Conservation (phyloP, 2,888 invertebrate genomes). For the Heliconius charithonia region DNA sequence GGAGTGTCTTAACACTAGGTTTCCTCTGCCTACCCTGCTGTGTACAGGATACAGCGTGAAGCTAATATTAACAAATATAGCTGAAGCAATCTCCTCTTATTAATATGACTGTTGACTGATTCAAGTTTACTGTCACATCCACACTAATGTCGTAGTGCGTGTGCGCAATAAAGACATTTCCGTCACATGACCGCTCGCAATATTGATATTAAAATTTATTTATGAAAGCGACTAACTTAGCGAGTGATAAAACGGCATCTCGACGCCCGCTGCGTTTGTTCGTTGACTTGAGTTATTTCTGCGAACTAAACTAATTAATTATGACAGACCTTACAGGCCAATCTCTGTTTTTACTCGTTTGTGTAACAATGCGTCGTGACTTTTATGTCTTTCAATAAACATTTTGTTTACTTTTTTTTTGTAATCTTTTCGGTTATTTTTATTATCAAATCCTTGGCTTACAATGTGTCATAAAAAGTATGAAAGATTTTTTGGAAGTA, state of each 20-base stretch:
- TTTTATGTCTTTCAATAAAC: constrained; percentile 74
- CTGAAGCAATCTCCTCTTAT: constrained; percentile 9
- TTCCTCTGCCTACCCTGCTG: too few relatives aligned
- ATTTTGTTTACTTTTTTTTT: constrained; percentile 70
- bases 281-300: constrained; percentile 71
- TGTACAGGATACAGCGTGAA: too few relatives aligned
- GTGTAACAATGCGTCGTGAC: constrained; percentile 75
- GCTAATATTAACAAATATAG: background rate
- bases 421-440: constrained; percentile 43
- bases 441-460: too few relatives aligned
- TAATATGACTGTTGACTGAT: constrained; percentile 23
- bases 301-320: constrained; percentile 79
- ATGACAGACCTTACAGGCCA: constrained; percentile 64
- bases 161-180: constrained; percentile 54
- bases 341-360: constrained; percentile 77
- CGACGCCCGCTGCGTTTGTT: constrained; percentile 64
- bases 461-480: background rate
- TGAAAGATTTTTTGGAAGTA: background rate
- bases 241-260: constrained; percentile 73
- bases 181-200: constrained; percentile 45
- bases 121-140: constrained; percentile 32
- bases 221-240: constrained; percentile 59
- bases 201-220: constrained; percentile 62
- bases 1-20: too few relatives aligned
- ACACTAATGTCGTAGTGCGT: constrained; percentile 36